Percentiles rank a stretch among this genome's conserved stretches.
These are phyloP conservation scores for Falco biarmicus DNA, from an alignment of 2,797 vertebrate genomes.

Conservation along the genomic window DNA sequence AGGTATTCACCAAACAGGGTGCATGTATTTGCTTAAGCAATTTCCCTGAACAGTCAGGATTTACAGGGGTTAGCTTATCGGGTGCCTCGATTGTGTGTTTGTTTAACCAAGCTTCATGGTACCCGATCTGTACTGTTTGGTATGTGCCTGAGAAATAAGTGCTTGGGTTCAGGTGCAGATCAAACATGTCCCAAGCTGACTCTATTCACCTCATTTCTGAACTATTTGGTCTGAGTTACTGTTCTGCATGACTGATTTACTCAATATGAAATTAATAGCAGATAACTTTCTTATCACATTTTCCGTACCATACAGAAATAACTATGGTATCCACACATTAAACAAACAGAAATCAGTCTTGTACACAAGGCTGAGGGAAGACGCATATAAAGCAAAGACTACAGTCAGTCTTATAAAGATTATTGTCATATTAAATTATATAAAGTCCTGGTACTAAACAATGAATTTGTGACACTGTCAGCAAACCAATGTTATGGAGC, in stretches of 20 bases:
- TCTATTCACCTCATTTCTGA: neutral
- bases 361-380: neutral
- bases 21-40: neutral
- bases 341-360: neutral
- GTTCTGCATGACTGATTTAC: neutral
- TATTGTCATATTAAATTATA: neutral
- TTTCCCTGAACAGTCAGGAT: neutral
- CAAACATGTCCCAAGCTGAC: neutral
- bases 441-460: neutral
- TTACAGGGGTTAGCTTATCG: neutral
- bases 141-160: neutral
- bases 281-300: neutral
- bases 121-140: neutral
- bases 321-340: neutral
- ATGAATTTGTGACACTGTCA: neutral
- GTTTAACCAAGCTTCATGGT: neutral
- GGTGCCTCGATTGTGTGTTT: neutral
- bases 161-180: neutral
- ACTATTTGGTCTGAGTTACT: neutral
- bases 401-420: neutral
- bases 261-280: neutral
- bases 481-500: neutral
- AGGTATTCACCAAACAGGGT: neutral
- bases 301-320: neutral
- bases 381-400: neutral